Evolutionary conservation across 2,797 vertebrate species (phyloP), one percentile per base, ranked within the genome.

Genomic region (Arrhamphus sclerolepis): DNA sequence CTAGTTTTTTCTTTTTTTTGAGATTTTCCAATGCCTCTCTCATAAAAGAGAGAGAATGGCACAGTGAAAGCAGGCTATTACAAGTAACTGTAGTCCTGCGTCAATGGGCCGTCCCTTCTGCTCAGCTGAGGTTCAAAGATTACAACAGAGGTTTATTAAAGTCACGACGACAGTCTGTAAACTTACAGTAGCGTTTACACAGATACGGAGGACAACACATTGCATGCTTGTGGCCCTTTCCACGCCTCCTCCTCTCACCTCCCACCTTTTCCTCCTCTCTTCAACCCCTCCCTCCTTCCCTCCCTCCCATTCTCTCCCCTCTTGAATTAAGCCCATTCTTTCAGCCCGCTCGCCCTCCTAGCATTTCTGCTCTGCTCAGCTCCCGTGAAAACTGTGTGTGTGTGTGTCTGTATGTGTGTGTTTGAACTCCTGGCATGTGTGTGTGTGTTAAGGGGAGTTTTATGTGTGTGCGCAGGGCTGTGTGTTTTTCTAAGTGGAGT

Each of bases 291-390:
- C 77, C 57, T 69, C 72, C 53, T 59, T 62, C 57, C 57, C 47
- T 43, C 58, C 58, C 26, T 42, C 17, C 21, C 38, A n/a, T 21
- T 47, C 17, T 48, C 78, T 68, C 29, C 59, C 54, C 75, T 89
- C 82, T 87, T 85, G 82, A 91, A 89, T 90, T 89, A 89, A 90
- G 83, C 78, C 87, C 83, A 88, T 92, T 93, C 89, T 91, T 89
- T 80, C 72, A 86, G 86, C 76, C 87, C 49, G 82, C 85, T 87
- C 81, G 85, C 83, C 78, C 85, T 89, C 80, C 72, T 78, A 89
- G 80, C 81, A 70, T 78, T 80, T 81, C 82, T 62, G 28, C 75
- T 77, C 69, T 19, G 72, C 84, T 81, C 82, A 48, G 76, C 78
- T 86, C 67, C 75, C 75, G 77, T 62, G 72, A 87, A 77, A 78